Percentiles rank a stretch among this genome's conserved stretches.
These are phyloP conservation scores for Drosophila affinis DNA, from an alignment of 2,888 invertebrate species.

Conservation along the genomic window DNA sequence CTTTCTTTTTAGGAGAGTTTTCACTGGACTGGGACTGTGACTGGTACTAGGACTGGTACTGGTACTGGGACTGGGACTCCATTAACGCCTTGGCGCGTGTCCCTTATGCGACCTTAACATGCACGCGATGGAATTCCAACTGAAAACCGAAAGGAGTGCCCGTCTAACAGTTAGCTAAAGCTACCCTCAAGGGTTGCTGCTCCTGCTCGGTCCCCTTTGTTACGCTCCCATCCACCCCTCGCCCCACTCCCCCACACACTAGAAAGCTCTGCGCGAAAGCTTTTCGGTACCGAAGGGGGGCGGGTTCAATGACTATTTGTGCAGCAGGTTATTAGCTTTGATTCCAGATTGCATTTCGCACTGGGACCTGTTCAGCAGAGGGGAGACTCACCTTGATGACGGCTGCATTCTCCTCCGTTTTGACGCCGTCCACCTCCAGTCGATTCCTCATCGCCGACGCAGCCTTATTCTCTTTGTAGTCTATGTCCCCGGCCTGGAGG, in stretches of 20 bases:
- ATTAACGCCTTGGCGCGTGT: constrained; percentile 52
- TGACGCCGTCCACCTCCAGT: constrained; percentile 92
- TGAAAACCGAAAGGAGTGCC: constrained; percentile 77
- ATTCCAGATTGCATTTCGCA: constrained; percentile 3
- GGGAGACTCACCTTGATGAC: constrained; percentile 88
- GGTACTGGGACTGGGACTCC: constrained; percentile 16
- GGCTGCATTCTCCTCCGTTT: constrained; percentile 93
- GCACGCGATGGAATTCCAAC: constrained; percentile 65
- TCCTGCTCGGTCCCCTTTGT: constrained; percentile 13
- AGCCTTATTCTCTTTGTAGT: constrained; percentile 91
- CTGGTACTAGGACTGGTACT: not conserved
- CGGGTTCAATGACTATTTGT: constrained; percentile 36
- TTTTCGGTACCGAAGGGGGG: not conserved
- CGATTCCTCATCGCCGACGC: constrained; percentile 91
- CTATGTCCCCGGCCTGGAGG: constrained; percentile 91
- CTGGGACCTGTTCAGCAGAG: not conserved
- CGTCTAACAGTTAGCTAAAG: constrained; percentile 49
- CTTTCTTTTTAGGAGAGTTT: constrained; percentile 33
- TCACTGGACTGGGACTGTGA: constrained; percentile 16
- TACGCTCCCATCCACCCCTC: not conserved
- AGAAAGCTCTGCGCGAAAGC: constrained; percentile 41
- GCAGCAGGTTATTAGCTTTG: constrained; percentile 41
- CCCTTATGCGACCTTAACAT: constrained; percentile 68
- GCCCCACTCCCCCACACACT: not conserved
- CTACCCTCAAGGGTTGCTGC: constrained; percentile 18